phyloP scores from a whole-genome alignment of 2,113 vertebrate species.

The Chaetodon auriga region DNA sequence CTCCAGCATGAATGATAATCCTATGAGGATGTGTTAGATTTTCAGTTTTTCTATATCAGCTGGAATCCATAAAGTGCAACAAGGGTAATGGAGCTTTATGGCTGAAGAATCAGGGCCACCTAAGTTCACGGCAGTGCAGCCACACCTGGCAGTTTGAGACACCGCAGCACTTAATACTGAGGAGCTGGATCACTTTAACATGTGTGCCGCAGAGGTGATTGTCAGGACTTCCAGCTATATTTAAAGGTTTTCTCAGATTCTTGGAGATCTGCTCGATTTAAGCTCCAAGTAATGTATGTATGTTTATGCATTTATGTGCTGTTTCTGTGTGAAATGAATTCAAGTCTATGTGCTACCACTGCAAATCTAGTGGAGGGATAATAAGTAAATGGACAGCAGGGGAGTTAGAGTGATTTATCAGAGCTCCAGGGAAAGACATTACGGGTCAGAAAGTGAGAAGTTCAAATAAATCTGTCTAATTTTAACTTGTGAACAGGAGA shows the following conservation, averaged over 20 bases:
- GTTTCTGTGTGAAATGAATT: neutral
- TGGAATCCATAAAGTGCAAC: constrained; percentile 47
- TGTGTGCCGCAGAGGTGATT: constrained; percentile 14
- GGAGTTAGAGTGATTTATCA: constrained; percentile 58
- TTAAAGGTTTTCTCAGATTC: constrained; percentile 8
- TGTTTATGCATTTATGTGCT: neutral
- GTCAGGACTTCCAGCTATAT: neutral
- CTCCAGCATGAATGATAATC: neutral
- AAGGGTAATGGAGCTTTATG: constrained; percentile 33
- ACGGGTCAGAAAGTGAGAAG: constrained; percentile 50
- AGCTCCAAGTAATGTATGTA: neutral
- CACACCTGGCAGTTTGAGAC: constrained; percentile 23
- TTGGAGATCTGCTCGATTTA: neutral
- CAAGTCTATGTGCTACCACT: neutral
- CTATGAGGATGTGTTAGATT: constrained; percentile 32
- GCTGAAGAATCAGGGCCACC: constrained; percentile 19
- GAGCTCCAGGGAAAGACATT: constrained; percentile 32
- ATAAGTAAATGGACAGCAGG: neutral
- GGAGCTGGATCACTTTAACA: constrained; percentile 26
- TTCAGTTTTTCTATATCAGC: constrained; percentile 32
- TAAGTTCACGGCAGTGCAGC: constrained; percentile 39
- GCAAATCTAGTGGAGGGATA: neutral
- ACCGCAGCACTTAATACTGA: constrained; percentile 1
- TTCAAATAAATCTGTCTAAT: constrained; percentile 66
- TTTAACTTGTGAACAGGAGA: constrained; percentile 59